Percentiles rank a stretch among this genome's conserved stretches.
Evolutionary conservation across 2,113 vertebrate species (phyloP).

Genomic region (Cariama cristata): DNA sequence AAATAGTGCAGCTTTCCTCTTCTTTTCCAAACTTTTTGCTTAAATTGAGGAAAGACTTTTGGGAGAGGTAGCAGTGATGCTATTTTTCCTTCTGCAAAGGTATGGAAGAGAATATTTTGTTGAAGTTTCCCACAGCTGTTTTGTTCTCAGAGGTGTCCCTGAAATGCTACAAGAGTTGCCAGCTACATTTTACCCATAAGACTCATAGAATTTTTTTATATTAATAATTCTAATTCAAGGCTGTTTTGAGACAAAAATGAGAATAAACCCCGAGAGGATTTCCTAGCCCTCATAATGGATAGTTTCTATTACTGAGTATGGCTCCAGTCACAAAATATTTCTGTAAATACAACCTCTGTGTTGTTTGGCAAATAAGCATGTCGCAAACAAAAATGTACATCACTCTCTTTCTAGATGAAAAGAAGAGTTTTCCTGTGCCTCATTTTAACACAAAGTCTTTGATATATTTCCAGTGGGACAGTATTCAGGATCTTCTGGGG

Average conservation of each 20-base stretch:
- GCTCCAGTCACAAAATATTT: background rate
- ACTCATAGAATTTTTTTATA: background rate
- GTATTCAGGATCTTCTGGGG: constrained; percentile 93
- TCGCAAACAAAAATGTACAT: background rate
- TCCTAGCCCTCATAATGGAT: background rate
- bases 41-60: background rate
- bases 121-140: background rate
- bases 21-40: background rate
- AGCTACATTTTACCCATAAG: background rate
- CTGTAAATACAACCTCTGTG: background rate
- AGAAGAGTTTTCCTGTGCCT: background rate
- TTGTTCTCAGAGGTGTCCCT: background rate
- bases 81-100: background rate
- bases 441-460: background rate
- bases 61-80: background rate
- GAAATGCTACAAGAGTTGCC: background rate
- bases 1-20: background rate
- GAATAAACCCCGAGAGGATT: background rate
- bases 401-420: background rate
- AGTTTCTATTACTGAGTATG: background rate
- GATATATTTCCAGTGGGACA: constrained; percentile 89
- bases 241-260: background rate
- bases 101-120: background rate
- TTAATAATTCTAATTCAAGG: background rate
- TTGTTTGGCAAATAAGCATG: background rate